phyloP scores from a whole-genome alignment of 64 coral and sea anemone species.

The Astreopora myriophthalma region DNA sequence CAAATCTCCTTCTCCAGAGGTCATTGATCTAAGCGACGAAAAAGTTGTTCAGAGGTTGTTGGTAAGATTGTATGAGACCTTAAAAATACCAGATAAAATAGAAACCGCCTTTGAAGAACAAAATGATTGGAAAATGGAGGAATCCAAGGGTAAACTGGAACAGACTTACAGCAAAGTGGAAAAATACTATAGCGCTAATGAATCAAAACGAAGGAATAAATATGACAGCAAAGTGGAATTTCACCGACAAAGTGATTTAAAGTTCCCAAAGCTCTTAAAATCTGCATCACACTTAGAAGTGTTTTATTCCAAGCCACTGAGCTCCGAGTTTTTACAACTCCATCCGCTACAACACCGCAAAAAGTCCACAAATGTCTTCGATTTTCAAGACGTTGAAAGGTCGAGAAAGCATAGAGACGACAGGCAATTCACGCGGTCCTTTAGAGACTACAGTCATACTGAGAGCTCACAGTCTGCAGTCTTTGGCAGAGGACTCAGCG shows the following conservation, averaged over 20 bases:
- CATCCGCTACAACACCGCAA: not conserved
- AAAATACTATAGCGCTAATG: not conserved
- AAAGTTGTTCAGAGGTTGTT: not conserved
- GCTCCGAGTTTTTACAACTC: not conserved
- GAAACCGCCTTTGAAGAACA: not conserved
- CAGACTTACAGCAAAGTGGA: not conserved
- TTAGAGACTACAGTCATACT: too few relatives aligned
- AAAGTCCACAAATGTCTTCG: not conserved
- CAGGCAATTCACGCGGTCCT: not conserved
- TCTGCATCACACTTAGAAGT: not conserved
- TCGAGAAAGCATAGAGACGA: not conserved
- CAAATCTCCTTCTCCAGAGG: conserved; percentile 4
- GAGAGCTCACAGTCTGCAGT: not conserved
- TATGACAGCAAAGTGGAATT: not conserved
- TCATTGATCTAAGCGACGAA: conserved; percentile 15
- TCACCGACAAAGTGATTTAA: not conserved
- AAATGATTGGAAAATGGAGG: not conserved
- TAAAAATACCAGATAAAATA: not conserved
- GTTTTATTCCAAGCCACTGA: conserved; percentile 1
- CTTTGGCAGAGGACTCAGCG: not conserved
- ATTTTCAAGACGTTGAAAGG: not conserved
- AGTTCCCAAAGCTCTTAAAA: not conserved
- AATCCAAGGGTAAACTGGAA: not conserved
- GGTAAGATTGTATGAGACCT: not conserved
- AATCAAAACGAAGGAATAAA: not conserved